Evolutionary conservation across 1,140 invertebrate genomes (phyloP).

Genomic region (Philotrypesis tridentata): DNA sequence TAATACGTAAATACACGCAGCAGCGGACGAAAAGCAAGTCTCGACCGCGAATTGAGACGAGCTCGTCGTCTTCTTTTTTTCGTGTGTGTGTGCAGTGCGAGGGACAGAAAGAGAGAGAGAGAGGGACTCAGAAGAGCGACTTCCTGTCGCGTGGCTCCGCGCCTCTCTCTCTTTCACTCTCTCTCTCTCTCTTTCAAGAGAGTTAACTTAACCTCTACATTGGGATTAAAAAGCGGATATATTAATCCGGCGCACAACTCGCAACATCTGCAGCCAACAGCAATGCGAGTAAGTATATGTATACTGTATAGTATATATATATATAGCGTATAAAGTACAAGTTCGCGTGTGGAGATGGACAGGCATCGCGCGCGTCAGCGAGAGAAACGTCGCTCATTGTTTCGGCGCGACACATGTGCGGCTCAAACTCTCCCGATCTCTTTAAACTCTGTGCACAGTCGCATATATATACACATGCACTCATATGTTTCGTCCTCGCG

Average conservation of each 20-base stretch:
- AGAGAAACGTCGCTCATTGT: constrained; percentile 9
- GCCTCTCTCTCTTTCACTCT: constrained; percentile 65
- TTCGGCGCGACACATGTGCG: constrained; percentile 12
- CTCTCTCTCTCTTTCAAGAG: constrained; percentile 58
- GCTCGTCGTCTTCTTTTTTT: constrained; percentile 48
- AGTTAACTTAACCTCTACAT: constrained; percentile 70
- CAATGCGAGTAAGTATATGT: constrained; percentile 36
- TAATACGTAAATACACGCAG: too few relatives aligned
- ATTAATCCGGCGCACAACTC: constrained; percentile 66
- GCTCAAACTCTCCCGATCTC: background rate
- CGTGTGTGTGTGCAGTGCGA: too few relatives aligned
- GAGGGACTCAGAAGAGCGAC: constrained; percentile 44
- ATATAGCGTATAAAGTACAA: too few relatives aligned
- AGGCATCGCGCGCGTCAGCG: background rate
- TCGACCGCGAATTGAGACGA: constrained; percentile 1
- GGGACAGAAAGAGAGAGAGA: constrained; percentile 40
- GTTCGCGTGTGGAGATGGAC: constrained; percentile 39
- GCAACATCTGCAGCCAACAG: constrained; percentile 15
- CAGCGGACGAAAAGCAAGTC: constrained; percentile 3
- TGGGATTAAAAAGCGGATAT: constrained; percentile 74
- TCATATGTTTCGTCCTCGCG: too few relatives aligned
- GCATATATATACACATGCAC: background rate
- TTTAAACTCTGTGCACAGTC: background rate
- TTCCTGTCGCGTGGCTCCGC: constrained; percentile 71
- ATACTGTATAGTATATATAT: too few relatives aligned